Base-by-base conservation (phyloP, 2,797 vertebrate genomes). In the Distichodus sexfasciatus region DNA sequence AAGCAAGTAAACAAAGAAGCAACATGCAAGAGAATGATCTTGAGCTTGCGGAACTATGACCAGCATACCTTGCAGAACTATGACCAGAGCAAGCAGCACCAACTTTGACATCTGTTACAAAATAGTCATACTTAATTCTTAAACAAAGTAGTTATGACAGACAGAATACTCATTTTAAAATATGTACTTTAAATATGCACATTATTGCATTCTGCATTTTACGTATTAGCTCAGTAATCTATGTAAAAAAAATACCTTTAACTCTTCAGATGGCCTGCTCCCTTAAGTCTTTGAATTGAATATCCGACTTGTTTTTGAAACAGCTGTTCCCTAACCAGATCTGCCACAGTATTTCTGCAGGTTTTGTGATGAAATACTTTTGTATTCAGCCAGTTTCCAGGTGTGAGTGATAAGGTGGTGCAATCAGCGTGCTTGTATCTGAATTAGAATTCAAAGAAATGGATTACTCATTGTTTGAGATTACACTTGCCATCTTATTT, bases 31-130 rank as follows among this genome's bases (percentile, higher is more conserved):
- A 48, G n/a, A 26, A 29, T 54, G n/a, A 48, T 50, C 12, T 7
- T 12, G 3, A 90, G 88, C 86, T 86, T 88, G 84, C 48, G 83
- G 54, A 1, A 84, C 63, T 9, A 90, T 47, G 24, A 59, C 12
- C 10, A 15, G 3, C 75, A 40, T 77, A 90, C 88, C 86, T 86
- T 88, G 84, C 48, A 84, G 54, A 1, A 84, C 63, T 9, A 90
- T 47, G 24, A 89, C 38, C 50, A 87, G 41, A 41, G 46, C 24
- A 6, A 86, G 44, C 33, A 77, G 1, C 21, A 40, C 21, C 7
- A 47, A 26, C 68, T 76, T 47, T 2, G 43, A 33, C 85, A 85
- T 86, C 83, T 79, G 41, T 43, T n/a, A 24, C 8, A 67, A 8
- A 66, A 26, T 1, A 6, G 59, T 10, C 4, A 24, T 1, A 43